Percentiles rank a stretch among this genome's conserved stretches.
These are phyloP conservation scores for Drosophila cyrtoloma DNA, from an alignment of 2,888 invertebrate genomes.

Conservation along the genomic window DNA sequence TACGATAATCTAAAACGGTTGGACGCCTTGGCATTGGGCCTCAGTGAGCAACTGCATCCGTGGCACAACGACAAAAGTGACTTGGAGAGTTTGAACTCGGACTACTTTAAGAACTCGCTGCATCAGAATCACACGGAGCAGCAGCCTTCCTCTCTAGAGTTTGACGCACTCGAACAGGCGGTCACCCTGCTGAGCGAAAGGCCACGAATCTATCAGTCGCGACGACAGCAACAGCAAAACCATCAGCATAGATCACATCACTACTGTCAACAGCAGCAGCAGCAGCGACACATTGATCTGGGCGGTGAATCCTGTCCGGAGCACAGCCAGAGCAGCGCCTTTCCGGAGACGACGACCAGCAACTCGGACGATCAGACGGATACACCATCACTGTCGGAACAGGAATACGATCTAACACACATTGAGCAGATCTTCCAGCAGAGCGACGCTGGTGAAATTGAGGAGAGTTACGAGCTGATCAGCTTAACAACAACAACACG, in stretches of 20 bases:
- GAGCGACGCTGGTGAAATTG: conserved; percentile 44
- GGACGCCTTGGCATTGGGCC: conserved; percentile 80
- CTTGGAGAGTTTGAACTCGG: conserved; percentile 85
- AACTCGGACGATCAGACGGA: conserved; percentile 85
- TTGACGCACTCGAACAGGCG: conserved; percentile 76
- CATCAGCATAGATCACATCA: conserved; percentile 39
- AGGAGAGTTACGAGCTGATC: conserved; percentile 81
- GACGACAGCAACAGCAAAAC: conserved; percentile 62
- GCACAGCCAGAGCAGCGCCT: conserved; percentile 83
- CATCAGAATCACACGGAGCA: conserved; percentile 81
- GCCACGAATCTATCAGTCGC: conserved; percentile 82
- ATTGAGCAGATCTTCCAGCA: conserved; percentile 82
- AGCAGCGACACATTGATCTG: conserved; percentile 49
- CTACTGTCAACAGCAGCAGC: conserved; percentile 51
- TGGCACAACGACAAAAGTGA: conserved; percentile 85
- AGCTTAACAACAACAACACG: conserved; percentile 81
- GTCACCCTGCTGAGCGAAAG: conserved; percentile 73
- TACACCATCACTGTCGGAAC: conserved; percentile 82
- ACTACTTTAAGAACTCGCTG: conserved; percentile 85
- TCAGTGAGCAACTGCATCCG: conserved; percentile 80
- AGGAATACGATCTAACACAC: conserved; percentile 83
- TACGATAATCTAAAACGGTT: conserved; percentile 85
- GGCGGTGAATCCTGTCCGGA: conserved; percentile 83
- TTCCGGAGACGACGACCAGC: conserved; percentile 84
- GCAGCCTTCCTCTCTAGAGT: conserved; percentile 70